Evolutionary conservation across 64 coral and sea anemone genomes (phyloP).

Genomic region (Cladopsammia gracilis): DNA sequence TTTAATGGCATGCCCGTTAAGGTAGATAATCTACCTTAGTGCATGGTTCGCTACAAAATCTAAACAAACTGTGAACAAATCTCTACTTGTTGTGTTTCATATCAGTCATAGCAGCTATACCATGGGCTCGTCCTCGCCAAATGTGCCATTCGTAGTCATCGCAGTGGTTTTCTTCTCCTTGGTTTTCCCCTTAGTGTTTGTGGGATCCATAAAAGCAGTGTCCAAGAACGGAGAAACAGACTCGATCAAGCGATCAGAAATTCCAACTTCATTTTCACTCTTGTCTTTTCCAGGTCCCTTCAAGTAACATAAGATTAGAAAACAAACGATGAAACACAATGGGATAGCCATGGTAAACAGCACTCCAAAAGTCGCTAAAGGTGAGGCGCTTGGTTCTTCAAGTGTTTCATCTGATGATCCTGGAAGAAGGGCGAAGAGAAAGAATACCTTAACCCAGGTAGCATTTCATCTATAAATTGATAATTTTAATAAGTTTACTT

Average conservation of each 20-base stretch:
- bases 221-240: slow-evolving; percentile 27
- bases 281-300: slow-evolving; percentile 32
- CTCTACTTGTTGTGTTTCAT: background rate
- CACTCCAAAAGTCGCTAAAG: slow-evolving; percentile 19
- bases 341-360: slow-evolving; percentile 44
- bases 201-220: slow-evolving; percentile 38
- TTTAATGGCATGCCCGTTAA: no score
- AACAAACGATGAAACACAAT: slow-evolving; percentile 22
- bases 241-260: slow-evolving; percentile 6
- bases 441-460: no score
- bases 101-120: background rate
- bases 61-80: no score
- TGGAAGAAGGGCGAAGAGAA: background rate
- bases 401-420: background rate
- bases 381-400: background rate
- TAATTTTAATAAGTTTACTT: no score
- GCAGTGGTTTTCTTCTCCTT: background rate
- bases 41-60: no score
- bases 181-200: background rate
- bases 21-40: no score
- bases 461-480: no score
- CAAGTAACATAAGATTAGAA: slow-evolving; percentile 21
- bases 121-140: slow-evolving; percentile 16
- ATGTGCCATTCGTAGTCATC: background rate
- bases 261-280: slow-evolving; percentile 6